phyloP scores from a whole-genome alignment of 2,113 vertebrate species.

The Cepphus grylle region DNA sequence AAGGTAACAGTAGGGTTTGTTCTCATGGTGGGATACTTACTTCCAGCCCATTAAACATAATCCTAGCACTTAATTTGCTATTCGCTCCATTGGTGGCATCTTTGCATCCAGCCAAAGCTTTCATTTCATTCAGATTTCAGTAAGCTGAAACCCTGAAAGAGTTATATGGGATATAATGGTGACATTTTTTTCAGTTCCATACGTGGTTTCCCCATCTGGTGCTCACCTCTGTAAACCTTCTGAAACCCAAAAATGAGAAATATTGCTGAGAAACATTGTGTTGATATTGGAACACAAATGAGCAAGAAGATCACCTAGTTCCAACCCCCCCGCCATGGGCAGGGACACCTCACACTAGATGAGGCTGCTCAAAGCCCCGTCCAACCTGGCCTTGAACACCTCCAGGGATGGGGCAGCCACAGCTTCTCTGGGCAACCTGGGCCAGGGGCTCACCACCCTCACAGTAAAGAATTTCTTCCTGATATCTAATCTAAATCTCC shows the following conservation, averaged over 20 bases:
- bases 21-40: not conserved
- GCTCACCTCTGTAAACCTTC: not conserved
- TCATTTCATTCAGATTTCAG: not conserved
- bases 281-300: not conserved
- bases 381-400: not conserved
- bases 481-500: not conserved
- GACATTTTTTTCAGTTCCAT: not conserved
- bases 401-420: not conserved
- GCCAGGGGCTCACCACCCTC: not conserved
- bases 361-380: not conserved
- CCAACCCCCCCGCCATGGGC: not conserved
- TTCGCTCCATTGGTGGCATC: not conserved
- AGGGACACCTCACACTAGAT: not conserved
- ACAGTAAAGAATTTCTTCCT: not conserved
- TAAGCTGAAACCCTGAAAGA: not conserved
- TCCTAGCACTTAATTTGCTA: not conserved
- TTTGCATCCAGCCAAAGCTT: not conserved
- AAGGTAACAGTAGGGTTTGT: not conserved
- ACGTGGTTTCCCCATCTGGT: not conserved
- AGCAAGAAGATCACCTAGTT: not conserved
- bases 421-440: not conserved
- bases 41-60: not conserved
- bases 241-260: not conserved
- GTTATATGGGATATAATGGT: not conserved
- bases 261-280: not conserved